Conservation (phyloP, 1,140 invertebrate species). For the Dinothrombium tinctorium region DNA sequence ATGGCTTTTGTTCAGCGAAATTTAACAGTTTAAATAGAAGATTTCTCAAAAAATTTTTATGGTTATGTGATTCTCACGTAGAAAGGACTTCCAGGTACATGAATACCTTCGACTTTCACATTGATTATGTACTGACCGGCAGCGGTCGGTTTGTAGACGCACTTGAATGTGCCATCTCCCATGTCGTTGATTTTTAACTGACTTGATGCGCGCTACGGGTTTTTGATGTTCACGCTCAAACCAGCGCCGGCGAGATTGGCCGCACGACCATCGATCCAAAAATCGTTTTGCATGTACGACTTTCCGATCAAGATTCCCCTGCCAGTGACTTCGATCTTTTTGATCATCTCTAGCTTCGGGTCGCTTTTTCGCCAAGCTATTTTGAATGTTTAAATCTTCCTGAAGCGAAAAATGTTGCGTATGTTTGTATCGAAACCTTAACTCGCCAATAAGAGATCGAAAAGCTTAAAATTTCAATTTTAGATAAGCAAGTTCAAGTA, state of each 20-base stretch:
- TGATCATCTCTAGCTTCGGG: neutral
- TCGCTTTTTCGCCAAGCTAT: slow-evolving; percentile 4
- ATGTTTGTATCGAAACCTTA: no score
- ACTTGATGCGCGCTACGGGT: slow-evolving; percentile 2
- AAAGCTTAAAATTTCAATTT: no score
- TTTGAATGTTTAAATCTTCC: no score
- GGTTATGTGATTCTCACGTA: slow-evolving; percentile 1
- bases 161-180: slow-evolving; percentile 5
- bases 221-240: slow-evolving; percentile 3
- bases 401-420: no score
- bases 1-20: neutral
- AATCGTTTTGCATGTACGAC: slow-evolving; percentile 1
- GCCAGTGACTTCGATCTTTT: slow-evolving; percentile 1
- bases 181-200: slow-evolving; percentile 5
- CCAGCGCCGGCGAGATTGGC: neutral
- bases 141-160: slow-evolving; percentile 5
- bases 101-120: slow-evolving; percentile 9
- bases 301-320: slow-evolving; percentile 6
- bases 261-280: slow-evolving; percentile 8
- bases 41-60: neutral
- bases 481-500: no score
- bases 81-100: slow-evolving; percentile 8
- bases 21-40: neutral
- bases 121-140: slow-evolving; percentile 5
- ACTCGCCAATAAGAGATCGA: no score